These are phyloP conservation scores for Nesogale talazaci DNA, from an alignment of 2,113 vertebrate species.

Conservation along the genomic window DNA sequence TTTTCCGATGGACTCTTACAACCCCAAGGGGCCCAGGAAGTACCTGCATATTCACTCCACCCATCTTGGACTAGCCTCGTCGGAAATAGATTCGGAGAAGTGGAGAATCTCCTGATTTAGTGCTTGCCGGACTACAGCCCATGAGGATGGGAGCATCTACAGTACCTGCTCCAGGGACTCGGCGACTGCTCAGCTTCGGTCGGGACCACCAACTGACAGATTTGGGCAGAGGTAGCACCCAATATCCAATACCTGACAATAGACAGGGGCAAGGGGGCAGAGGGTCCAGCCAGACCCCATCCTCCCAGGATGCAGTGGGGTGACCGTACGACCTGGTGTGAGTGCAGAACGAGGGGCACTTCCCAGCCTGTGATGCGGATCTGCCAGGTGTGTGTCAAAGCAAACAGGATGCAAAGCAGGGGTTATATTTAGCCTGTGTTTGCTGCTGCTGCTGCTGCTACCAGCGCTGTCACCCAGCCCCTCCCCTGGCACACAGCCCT, in stretches of 20 bases:
- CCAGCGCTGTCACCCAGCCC: no score
- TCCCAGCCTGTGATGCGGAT: not conserved
- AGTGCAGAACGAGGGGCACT: not conserved
- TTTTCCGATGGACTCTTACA: not conserved
- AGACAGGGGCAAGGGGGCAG: not conserved
- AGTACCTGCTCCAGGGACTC: not conserved
- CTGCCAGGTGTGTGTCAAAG: slow-evolving; percentile 51
- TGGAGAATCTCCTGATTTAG: not conserved
- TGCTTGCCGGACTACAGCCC: not conserved
- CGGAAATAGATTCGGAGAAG: not conserved
- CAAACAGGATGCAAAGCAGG: slow-evolving; percentile 34
- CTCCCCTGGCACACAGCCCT: not conserved
- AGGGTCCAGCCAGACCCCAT: not conserved
- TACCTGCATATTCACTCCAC: not conserved
- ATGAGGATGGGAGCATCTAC: not conserved
- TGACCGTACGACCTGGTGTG: not conserved
- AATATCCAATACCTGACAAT: no score
- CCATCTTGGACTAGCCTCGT: fast-evolving
- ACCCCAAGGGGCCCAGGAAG: not conserved
- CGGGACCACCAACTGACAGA: not conserved
- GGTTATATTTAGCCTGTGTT: slow-evolving; percentile 47
- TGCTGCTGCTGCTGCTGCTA: not conserved
- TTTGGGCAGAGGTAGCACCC: not conserved
- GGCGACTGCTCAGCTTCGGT: not conserved
- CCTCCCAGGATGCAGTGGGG: not conserved